Percentiles rank a stretch among this genome's conserved stretches.
Conservation (phyloP, 2,113 vertebrate species). For the Engystomops pustulosus region DNA sequence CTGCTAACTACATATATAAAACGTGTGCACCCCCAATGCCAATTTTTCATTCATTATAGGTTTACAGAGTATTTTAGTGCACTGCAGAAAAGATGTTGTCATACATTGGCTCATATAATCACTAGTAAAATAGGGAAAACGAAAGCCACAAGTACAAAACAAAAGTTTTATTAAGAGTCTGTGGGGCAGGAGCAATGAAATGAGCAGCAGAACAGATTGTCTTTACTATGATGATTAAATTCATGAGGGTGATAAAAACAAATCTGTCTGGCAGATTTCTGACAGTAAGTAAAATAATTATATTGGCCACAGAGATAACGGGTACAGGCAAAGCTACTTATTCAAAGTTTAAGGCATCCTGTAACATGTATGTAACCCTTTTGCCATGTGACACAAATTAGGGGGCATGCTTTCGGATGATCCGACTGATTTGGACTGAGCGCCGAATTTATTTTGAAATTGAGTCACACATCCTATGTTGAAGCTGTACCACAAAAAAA, state of each 20-base stretch:
- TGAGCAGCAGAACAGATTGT: slow-evolving; percentile 5
- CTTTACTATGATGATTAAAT: slow-evolving; percentile 20
- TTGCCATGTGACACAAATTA: no score
- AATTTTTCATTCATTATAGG: background rate
- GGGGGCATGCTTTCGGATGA: no score
- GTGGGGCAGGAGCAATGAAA: background rate
- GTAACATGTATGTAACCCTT: no score
- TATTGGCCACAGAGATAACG: background rate
- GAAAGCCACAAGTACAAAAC: background rate
- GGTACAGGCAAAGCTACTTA: background rate
- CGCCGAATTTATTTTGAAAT: no score
- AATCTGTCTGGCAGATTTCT: slow-evolving; percentile 17
- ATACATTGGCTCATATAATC: background rate
- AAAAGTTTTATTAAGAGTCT: slow-evolving; percentile 18
- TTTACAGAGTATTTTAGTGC: background rate
- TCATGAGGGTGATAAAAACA: background rate
- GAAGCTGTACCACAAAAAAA: no score
- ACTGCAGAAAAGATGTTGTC: background rate
- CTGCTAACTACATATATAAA: background rate
- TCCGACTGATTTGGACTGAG: no score
- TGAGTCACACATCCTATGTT: no score
- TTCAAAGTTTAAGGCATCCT: background rate
- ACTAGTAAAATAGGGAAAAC: background rate
- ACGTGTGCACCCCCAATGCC: background rate
- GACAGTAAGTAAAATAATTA: slow-evolving; percentile 2